Percentiles rank a stretch among this genome's conserved stretches.
Conservation (phyloP, 2,797 vertebrate species). For the Chloroceryle inda region DNA sequence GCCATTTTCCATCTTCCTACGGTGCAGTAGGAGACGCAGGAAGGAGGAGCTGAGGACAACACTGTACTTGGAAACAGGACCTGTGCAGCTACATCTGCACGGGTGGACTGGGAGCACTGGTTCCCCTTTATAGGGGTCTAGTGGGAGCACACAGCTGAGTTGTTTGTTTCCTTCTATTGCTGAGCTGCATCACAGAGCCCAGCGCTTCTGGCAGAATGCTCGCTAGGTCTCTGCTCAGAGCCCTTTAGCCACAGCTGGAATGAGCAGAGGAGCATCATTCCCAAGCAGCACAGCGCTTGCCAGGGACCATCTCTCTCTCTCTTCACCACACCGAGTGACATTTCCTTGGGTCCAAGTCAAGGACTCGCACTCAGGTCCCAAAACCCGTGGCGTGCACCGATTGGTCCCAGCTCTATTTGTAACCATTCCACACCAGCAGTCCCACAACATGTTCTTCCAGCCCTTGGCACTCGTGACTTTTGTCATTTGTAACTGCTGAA, state of each 20-base stretch:
- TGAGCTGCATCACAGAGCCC: not conserved
- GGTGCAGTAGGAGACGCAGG: not conserved
- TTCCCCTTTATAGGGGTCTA: not conserved
- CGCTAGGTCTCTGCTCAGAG: not conserved
- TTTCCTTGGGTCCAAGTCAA: not conserved
- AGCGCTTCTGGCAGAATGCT: not conserved
- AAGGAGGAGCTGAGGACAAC: not conserved
- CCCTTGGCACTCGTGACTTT: not conserved
- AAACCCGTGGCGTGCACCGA: not conserved
- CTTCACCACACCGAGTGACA: not conserved
- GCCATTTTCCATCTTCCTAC: not conserved
- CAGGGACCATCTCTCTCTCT: not conserved
- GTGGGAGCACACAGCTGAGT: not conserved
- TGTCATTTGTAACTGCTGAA: slow-evolving; percentile 31
- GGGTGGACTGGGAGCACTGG: not conserved
- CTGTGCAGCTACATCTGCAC: not conserved
- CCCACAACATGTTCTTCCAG: not conserved
- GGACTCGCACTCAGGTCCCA: not conserved
- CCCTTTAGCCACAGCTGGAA: not conserved
- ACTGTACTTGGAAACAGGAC: not conserved
- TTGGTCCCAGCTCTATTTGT: not conserved
- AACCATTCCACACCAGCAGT: not conserved
- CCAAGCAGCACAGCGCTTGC: not conserved
- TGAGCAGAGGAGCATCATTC: not conserved
- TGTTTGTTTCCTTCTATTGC: not conserved